Base-by-base conservation (phyloP, 2,888 invertebrate species). In the Adelognathus sp. region DNA sequence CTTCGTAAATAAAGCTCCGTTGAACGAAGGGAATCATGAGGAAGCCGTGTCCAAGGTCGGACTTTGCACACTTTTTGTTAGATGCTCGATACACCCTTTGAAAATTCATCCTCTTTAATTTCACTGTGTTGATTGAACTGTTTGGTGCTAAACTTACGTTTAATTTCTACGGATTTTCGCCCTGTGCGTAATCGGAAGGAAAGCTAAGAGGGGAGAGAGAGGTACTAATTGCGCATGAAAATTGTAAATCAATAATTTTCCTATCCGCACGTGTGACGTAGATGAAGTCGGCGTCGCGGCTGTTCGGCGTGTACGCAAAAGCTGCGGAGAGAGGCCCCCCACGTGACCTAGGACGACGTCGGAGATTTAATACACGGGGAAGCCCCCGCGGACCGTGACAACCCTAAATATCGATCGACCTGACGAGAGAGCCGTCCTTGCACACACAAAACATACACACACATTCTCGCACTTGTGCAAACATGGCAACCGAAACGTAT, bases 291-390 rank as follows among this genome's bases (percentile, higher is more conserved):
- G 36, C 46, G 54, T 29, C 44, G 33, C 54, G 14, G 56, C 7
- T 36, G n/a, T n/a, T 33, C 27, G 27, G 6, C 21, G 58, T 58
- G 58, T 63, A n/a, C 67, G 50, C 72, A 66, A 56, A 54, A 66
- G 66, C 54, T 27, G 54, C 44, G 52, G 61, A n/a, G 24, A n/a
- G n/a, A n/a, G n/a, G n/a, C n/a, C n/a, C n/a, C n/a, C 75, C 79
- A 79, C 79, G 79, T 79, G 79, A 79, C 75, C 79, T 76, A 79
- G 75, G 75, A 75, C n/a, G 75, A 76, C 75, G 54, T 56, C 69
- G 39, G 72, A 76, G 75, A 76, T 76, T 79, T 76, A 76, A 79
- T 72, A n/a, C n/a, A n/a, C n/a, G 75, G 75, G 67, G 67, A 79
- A 79, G 79, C 67, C 67, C 67, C 67, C 50, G 67, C 79, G 66